phyloP scores from a whole-genome alignment of 1,140 invertebrate species.

The Drosophila subobscura region DNA sequence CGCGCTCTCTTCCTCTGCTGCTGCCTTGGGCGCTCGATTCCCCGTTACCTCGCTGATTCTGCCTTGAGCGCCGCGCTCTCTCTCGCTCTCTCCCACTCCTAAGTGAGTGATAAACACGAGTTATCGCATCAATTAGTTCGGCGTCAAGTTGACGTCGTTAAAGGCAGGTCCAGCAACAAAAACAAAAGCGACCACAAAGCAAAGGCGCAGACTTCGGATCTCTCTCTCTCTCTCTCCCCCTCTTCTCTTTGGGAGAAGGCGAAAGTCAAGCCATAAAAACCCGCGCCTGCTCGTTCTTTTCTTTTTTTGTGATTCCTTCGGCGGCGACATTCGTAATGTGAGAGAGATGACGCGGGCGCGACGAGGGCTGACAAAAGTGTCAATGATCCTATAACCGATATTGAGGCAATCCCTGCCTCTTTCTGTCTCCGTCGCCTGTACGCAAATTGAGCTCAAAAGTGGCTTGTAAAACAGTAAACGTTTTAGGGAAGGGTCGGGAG shows the following conservation, averaged over 20 bases:
- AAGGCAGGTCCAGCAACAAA: slow-evolving; percentile 44
- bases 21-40: too few relatives aligned
- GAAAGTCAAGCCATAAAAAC: slow-evolving; percentile 76
- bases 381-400: slow-evolving; percentile 82
- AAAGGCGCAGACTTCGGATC: slow-evolving; percentile 1
- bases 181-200: slow-evolving; percentile 50
- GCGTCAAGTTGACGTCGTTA: slow-evolving; percentile 81
- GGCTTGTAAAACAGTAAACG: slow-evolving; percentile 80
- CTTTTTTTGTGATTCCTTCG: slow-evolving; percentile 1
- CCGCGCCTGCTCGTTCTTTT: slow-evolving; percentile 10
- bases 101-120: slow-evolving; percentile 82
- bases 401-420: slow-evolving; percentile 41
- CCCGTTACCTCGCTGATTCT: too few relatives aligned
- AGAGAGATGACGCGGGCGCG: slow-evolving; percentile 37
- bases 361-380: slow-evolving; percentile 61
- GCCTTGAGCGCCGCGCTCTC: slow-evolving; percentile 4
- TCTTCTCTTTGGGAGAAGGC: slow-evolving; percentile 26
- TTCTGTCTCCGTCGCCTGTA: slow-evolving; percentile 40
- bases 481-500: slow-evolving; percentile 26
- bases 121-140: slow-evolving; percentile 82
- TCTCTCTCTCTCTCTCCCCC: too few relatives aligned
- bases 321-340: slow-evolving; percentile 2
- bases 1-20: too few relatives aligned
- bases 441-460: slow-evolving; percentile 77
- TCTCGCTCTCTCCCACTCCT: slow-evolving; percentile 13